Evolutionary conservation across 2,888 invertebrate species (phyloP), one percentile per base, ranked within the genome.

Genomic region (Leucophenga montana): DNA sequence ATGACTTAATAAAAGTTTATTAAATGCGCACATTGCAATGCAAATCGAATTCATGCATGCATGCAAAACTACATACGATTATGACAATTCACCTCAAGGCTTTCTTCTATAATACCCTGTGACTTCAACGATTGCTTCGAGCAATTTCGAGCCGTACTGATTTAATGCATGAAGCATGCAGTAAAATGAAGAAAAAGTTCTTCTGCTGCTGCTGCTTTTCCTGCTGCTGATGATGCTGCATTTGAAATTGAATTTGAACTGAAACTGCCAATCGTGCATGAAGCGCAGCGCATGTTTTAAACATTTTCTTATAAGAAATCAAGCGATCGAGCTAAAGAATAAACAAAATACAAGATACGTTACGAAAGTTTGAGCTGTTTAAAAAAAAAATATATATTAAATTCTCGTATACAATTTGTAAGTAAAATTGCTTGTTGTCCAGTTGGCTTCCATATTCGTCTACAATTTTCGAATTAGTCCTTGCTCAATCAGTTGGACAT

Each of bases 241-340:
- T 83, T 78, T 79, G 75, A 80, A 84, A 80, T 79, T 68, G 77
- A 76, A 78, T 80, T 84, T 85, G 85, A 83, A 86, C 82, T 85
- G 82, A 78, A 85, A 86, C 86, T 85, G 83, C 82, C 85, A 85
- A 84, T 85, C 86, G 85, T 85, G 85, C 85, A 83, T 84, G 84
- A 85, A 81, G 71, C 68, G 56, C 53, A 11, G 59, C 70, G 33
- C 66, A 72, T 57, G 67, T 65, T 65, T 65, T 50, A 65, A 65
- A 66, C 62, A 71, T 56, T 56, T 56, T 56, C 20, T 5, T 4
- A 13, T 56, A 13, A 39, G 11, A 39, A 39, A 39, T 11, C 39
- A 56, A 20, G 13, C 20, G 20, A 22, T 13, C 27, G 27, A 56
- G 56, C 9, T 1, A 22, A 22, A 54, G 20, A 22, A 14, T 18